These are phyloP conservation scores for Diachrysia chrysitis DNA, from an alignment of 2,888 invertebrate genomes.

Conservation along the genomic window DNA sequence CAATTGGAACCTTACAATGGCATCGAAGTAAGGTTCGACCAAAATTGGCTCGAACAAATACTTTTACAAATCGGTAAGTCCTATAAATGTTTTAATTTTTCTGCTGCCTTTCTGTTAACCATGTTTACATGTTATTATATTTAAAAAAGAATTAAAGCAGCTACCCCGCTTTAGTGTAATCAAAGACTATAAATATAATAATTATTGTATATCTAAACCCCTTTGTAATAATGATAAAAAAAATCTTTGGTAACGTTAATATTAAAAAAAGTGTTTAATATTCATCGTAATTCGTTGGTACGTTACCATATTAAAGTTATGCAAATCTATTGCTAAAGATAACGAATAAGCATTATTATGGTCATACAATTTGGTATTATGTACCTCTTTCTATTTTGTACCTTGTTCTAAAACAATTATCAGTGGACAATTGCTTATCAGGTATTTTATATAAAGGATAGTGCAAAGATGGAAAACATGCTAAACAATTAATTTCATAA, in stretches of 20 bases:
- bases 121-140: background rate
- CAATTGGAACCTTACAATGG: conserved; percentile 63
- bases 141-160: background rate
- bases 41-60: conserved; percentile 71
- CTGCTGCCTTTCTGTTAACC: background rate
- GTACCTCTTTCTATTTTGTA: background rate
- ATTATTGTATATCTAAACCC: too few species aligned
- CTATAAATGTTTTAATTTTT: background rate
- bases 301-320: background rate
- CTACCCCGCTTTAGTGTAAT: background rate
- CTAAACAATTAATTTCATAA: too few species aligned
- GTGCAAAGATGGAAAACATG: too few species aligned
- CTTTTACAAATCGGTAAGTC: conserved; percentile 75
- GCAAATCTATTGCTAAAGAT: background rate
- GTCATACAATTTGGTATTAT: background rate
- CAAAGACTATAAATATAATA: too few species aligned
- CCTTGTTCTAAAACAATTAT: too few species aligned
- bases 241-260: background rate
- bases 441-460: too few species aligned
- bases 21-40: conserved; percentile 67
- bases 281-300: background rate
- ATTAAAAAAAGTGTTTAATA: background rate
- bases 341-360: background rate
- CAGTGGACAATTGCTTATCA: too few species aligned
- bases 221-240: too few species aligned